Evolutionary conservation across 2,888 invertebrate genomes (phyloP).

Genomic region (Onthophagus sagittarius): DNA sequence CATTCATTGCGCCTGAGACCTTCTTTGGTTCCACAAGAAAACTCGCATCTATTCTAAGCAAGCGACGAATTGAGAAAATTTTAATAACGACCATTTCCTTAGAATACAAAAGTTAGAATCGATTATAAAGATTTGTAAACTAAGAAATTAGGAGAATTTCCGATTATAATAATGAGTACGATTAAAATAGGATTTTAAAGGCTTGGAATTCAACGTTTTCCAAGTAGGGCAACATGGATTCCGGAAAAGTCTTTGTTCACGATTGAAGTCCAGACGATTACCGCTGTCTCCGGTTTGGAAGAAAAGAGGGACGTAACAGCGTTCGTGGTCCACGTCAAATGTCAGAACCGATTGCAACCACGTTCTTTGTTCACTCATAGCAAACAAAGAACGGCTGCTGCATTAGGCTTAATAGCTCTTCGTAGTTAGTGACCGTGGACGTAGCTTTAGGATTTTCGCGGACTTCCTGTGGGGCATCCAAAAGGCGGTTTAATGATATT

Average conservation of each 20-base stretch:
- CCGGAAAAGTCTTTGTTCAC: constrained; percentile 2
- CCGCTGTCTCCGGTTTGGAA: not conserved
- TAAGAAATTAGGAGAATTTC: no score
- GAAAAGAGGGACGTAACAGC: not conserved
- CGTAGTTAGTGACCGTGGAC: constrained; percentile 1
- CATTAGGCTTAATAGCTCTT: constrained; percentile 15
- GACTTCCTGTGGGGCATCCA: not conserved
- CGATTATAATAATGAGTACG: no score
- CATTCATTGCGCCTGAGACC: not conserved
- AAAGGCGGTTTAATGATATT: constrained; percentile 15
- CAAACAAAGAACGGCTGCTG: constrained; percentile 9
- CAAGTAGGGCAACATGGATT: not conserved
- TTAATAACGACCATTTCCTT: not conserved
- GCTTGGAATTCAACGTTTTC: constrained; percentile 7
- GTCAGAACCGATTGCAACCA: constrained; percentile 16
- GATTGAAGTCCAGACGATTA: constrained; percentile 11
- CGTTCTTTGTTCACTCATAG: not conserved
- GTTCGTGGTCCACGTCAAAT: constrained; percentile 21
- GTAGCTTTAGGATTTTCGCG: not conserved
- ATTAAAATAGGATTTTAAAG: constrained; percentile 18
- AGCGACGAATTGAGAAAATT: not conserved
- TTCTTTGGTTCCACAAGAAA: not conserved
- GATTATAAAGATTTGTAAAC: not conserved
- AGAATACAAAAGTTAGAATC: not conserved
- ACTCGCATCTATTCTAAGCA: not conserved